Conservation (phyloP, 2,113 vertebrate genomes). For the Prinia subflava region DNA sequence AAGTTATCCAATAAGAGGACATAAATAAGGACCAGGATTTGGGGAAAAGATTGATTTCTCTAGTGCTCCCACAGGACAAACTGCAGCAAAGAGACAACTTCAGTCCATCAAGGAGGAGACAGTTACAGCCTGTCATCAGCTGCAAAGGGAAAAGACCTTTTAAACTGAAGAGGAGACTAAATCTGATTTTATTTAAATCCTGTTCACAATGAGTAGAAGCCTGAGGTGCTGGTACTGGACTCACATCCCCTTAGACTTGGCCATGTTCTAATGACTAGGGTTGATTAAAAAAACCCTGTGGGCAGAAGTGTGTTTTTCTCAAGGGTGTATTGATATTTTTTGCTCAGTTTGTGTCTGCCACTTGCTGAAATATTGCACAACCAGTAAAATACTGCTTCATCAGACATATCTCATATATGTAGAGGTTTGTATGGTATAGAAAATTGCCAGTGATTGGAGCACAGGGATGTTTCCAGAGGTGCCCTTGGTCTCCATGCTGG, state of each 20-base stretch:
- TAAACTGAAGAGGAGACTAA: background rate
- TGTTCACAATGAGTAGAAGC: background rate
- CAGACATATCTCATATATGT: background rate
- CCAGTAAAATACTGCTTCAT: background rate
- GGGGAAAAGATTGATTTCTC: background rate
- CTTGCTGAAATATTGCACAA: background rate
- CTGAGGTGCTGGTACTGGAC: background rate
- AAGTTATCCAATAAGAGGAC: background rate
- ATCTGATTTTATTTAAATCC: background rate
- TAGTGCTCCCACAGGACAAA: background rate
- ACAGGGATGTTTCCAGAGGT: background rate
- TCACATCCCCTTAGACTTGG: background rate
- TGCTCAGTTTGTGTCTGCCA: background rate
- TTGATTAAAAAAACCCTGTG: fast-evolving
- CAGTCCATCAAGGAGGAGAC: background rate
- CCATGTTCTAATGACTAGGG: background rate
- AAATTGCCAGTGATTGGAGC: background rate
- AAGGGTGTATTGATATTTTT: background rate
- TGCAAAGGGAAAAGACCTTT: background rate
- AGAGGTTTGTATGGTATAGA: background rate
- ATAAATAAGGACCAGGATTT: background rate
- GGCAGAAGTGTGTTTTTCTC: background rate
- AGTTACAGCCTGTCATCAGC: background rate
- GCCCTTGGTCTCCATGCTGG: background rate
- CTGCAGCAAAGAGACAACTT: background rate